These are phyloP conservation scores for Heterotilapia buettikoferi DNA, from an alignment of 2,113 vertebrate genomes.

Conservation along the genomic window DNA sequence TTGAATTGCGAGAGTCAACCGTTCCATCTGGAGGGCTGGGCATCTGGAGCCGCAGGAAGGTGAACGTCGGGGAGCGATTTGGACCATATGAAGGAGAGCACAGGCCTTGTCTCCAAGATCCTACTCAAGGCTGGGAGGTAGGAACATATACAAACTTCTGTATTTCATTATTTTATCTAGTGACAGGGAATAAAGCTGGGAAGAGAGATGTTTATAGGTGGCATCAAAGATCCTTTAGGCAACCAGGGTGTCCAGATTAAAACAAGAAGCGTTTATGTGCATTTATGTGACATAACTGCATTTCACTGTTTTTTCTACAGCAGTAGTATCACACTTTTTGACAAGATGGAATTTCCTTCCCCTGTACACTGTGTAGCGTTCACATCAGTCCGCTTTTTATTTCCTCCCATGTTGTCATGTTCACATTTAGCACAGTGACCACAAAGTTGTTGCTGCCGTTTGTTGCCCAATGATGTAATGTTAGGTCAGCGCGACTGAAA, in stretches of 20 bases:
- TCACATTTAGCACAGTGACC: slow-evolving; percentile 50
- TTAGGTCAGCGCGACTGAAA: slow-evolving; percentile 29
- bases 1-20: slow-evolving; percentile 88
- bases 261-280: not conserved
- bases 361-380: not conserved
- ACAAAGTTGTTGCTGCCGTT: slow-evolving; percentile 34
- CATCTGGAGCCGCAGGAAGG: slow-evolving; percentile 88
- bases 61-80: slow-evolving; percentile 85
- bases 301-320: not conserved
- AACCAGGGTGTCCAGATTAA: not conserved
- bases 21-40: slow-evolving; percentile 79
- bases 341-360: not conserved
- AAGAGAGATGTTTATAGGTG: not conserved
- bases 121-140: slow-evolving; percentile 91
- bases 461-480: slow-evolving; percentile 62
- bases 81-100: slow-evolving; percentile 89
- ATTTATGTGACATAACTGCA: not conserved
- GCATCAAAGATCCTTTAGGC: not conserved
- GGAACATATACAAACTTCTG: slow-evolving; percentile 30
- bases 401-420: slow-evolving; percentile 48
- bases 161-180: not conserved
- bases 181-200: not conserved
- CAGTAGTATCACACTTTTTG: not conserved
- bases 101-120: slow-evolving; percentile 73
- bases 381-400: slow-evolving; percentile 22